phyloP scores from a whole-genome alignment of 2,888 invertebrate genomes.

The Noctua pronuba region DNA sequence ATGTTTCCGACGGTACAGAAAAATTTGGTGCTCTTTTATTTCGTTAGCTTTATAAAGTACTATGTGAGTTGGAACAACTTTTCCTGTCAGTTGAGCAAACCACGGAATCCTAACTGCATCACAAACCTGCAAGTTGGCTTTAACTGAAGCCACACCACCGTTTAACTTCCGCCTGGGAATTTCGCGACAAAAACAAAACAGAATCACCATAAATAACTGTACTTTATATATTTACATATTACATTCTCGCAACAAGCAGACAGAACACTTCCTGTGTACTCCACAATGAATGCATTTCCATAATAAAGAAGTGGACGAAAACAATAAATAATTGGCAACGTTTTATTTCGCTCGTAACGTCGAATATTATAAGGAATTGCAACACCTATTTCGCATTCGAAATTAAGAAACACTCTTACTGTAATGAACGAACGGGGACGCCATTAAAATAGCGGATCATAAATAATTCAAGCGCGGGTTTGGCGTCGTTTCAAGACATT shows the following conservation, averaged over 20 bases:
- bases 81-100: slow-evolving; percentile 70
- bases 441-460: slow-evolving; percentile 89
- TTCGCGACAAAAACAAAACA: slow-evolving; percentile 65
- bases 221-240: slow-evolving; percentile 62
- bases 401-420: slow-evolving; percentile 87
- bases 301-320: slow-evolving; percentile 55
- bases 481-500: slow-evolving; percentile 90
- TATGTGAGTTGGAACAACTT: slow-evolving; percentile 62
- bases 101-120: slow-evolving; percentile 68
- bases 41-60: slow-evolving; percentile 55
- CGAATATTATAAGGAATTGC: slow-evolving; percentile 76
- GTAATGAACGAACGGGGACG: slow-evolving; percentile 87
- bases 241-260: slow-evolving; percentile 52
- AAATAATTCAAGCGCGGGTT: slow-evolving; percentile 89
- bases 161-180: slow-evolving; percentile 63
- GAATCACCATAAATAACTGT: slow-evolving; percentile 63
- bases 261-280: slow-evolving; percentile 57
- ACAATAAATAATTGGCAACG: slow-evolving; percentile 65
- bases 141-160: slow-evolving; percentile 67
- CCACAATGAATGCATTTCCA: slow-evolving; percentile 63
- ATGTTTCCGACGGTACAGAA: slow-evolving; percentile 26
- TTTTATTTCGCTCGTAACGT: slow-evolving; percentile 66
- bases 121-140: slow-evolving; percentile 72
- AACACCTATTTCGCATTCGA: slow-evolving; percentile 80
- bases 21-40: slow-evolving; percentile 46